phyloP scores from a whole-genome alignment of 2,797 vertebrate species.

The Ficedula albicollis region DNA sequence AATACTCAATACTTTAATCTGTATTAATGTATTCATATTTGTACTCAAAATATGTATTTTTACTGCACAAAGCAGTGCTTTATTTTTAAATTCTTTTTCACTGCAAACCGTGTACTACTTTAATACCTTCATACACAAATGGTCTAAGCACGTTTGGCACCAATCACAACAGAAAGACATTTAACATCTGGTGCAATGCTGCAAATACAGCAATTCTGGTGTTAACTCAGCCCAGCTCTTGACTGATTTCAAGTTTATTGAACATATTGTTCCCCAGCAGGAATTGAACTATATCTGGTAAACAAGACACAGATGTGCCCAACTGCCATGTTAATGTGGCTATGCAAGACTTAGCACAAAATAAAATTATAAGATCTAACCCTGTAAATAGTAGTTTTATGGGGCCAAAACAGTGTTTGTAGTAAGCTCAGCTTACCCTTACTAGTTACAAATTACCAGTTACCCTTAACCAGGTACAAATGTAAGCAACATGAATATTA shows the following conservation, averaged over 20 bases:
- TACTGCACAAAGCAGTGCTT: neutral
- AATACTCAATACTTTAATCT: neutral
- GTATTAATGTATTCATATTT: neutral
- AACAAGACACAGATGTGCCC: conserved; percentile 46
- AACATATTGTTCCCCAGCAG: conserved; percentile 33
- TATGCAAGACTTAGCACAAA: conserved; percentile 4
- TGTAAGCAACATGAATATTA: neutral
- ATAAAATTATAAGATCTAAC: neutral
- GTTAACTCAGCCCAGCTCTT: conserved; percentile 29
- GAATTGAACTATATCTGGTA: conserved; percentile 21
- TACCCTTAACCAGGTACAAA: neutral
- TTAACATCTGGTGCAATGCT: neutral
- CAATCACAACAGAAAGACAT: conserved; percentile 2
- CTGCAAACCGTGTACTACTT: neutral
- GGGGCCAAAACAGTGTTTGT: neutral
- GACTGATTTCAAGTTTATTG: conserved; percentile 33
- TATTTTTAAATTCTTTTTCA: neutral
- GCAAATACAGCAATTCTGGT: conserved; percentile 11
- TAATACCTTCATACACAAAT: neutral
- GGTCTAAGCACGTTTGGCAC: neutral
- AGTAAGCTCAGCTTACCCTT: neutral
- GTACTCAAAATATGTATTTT: neutral
- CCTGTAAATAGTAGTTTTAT: neutral
- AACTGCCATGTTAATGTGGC: neutral
- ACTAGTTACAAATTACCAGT: neutral